A percentile compares a stretch with the other conserved stretches of the same genome.
Conservation (phyloP, 1,140 invertebrate genomes). For the Scaptomyza hsui region DNA sequence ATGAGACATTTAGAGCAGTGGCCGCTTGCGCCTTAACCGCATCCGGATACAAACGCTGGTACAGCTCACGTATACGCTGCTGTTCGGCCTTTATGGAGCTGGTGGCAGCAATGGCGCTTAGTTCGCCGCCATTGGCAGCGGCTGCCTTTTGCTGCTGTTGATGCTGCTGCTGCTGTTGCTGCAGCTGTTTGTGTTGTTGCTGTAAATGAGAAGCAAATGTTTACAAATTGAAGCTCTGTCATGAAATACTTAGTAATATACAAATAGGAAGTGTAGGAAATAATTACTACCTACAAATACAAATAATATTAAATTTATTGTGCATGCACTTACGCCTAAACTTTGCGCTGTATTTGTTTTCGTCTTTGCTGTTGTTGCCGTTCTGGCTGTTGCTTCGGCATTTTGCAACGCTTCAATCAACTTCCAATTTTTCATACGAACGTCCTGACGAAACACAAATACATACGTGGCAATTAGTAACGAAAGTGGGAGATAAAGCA, state of each 20-base stretch:
- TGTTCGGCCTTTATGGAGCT: conserved; percentile 63
- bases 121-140: conserved; percentile 31
- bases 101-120: conserved; percentile 33
- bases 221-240: too few species aligned
- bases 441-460: conserved; percentile 86
- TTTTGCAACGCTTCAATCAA: conserved; percentile 93
- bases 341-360: conserved; percentile 78
- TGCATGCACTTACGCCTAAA: conserved; percentile 85
- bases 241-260: too few species aligned
- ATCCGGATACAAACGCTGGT: conserved; percentile 80
- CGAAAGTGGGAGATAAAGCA: conserved; percentile 7
- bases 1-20: conserved; percentile 69
- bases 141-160: conserved; percentile 31
- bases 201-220: conserved; percentile 32
- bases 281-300: too few species aligned
- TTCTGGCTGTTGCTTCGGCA: conserved; percentile 87
- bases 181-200: conserved; percentile 69
- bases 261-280: not conserved
- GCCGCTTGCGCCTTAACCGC: conserved; percentile 69
- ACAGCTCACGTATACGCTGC: conserved; percentile 76
- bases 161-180: conserved; percentile 62
- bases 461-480: conserved; percentile 68
- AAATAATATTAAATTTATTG: conserved; percentile 4
- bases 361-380: conserved; percentile 76
- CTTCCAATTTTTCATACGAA: conserved; percentile 94